phyloP scores from a whole-genome alignment of 2,113 vertebrate species.

The Grus americana region DNA sequence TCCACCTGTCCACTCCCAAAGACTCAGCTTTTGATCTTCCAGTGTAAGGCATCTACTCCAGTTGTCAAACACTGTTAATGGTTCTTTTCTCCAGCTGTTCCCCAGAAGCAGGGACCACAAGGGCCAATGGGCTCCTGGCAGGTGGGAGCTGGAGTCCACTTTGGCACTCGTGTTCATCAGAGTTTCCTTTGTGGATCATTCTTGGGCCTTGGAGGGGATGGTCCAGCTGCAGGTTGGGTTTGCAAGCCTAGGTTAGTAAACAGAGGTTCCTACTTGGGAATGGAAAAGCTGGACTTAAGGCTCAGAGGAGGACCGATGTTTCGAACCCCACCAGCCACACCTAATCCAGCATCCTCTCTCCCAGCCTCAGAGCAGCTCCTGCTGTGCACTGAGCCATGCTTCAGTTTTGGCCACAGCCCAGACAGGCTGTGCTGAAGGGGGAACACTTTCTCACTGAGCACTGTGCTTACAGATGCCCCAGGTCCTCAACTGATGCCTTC shows the following conservation, averaged over 20 bases:
- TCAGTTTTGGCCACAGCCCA: background rate
- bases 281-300: background rate
- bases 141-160: background rate
- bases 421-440: background rate
- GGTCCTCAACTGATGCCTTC: conserved; percentile 3
- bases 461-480: background rate
- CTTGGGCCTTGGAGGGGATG: background rate
- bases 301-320: background rate
- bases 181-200: background rate
- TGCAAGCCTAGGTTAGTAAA: background rate
- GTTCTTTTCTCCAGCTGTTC: background rate
- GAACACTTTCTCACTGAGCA: accelerated
- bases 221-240: background rate
- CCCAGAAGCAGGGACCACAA: background rate
- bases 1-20: background rate
- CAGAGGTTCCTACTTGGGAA: background rate
- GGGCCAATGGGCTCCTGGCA: background rate
- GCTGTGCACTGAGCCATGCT: background rate
- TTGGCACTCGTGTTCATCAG: background rate
- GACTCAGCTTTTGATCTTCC: background rate
- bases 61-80: background rate
- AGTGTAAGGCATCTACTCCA: background rate
- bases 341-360: background rate
- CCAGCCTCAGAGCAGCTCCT: background rate
- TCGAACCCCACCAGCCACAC: background rate